These are phyloP conservation scores for Bradypodion pumilum DNA, from an alignment of 2,797 vertebrate species.

Conservation along the genomic window DNA sequence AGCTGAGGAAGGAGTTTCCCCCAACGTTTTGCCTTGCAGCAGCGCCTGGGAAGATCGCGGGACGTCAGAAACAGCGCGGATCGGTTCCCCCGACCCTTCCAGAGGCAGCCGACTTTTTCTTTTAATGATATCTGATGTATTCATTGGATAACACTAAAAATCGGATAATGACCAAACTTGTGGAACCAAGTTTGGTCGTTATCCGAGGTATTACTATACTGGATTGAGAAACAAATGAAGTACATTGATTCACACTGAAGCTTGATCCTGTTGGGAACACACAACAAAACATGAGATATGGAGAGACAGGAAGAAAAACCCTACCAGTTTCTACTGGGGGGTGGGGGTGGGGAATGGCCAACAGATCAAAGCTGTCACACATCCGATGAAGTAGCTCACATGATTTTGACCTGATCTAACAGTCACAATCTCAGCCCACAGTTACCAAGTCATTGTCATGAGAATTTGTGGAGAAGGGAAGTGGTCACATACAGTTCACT, in stretches of 20 bases:
- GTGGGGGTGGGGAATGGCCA: not conserved
- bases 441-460: not conserved
- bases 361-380: not conserved
- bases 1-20: too few species aligned
- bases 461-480: not conserved
- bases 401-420: not conserved
- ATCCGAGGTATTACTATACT: too few species aligned
- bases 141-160: too few species aligned
- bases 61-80: too few species aligned
- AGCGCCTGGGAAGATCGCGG: too few species aligned
- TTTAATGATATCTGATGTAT: too few species aligned
- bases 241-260: not conserved
- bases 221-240: not conserved
- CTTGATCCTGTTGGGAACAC: too few species aligned
- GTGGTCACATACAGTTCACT: not conserved
- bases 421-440: not conserved
- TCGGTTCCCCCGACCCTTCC: too few species aligned
- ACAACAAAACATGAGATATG: not conserved
- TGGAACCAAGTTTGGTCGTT: too few species aligned
- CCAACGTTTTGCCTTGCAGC: too few species aligned
- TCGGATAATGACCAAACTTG: too few species aligned
- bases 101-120: too few species aligned
- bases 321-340: not conserved
- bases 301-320: not conserved
- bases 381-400: not conserved